Evolutionary conservation across 2,113 vertebrate species (phyloP).

Genomic region (Chrysemys picta): DNA sequence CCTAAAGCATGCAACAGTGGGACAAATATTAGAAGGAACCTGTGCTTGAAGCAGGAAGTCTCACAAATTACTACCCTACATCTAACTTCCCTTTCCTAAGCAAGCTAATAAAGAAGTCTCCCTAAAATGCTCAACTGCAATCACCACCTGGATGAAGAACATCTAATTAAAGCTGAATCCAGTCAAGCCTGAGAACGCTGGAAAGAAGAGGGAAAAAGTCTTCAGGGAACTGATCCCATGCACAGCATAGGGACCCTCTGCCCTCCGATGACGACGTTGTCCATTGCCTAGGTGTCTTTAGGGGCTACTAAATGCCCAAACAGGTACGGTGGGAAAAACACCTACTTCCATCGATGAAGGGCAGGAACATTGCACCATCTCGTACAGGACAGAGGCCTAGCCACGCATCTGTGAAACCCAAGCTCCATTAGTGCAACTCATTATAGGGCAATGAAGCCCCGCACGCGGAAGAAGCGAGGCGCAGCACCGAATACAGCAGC

Average conservation of each 20-base stretch:
- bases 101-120: neutral
- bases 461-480: accelerated
- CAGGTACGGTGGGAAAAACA: too few species aligned
- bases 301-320: too few species aligned
- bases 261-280: too few species aligned
- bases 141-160: accelerated
- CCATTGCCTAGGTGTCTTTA: too few species aligned
- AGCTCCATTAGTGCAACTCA: accelerated
- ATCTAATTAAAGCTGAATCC: neutral
- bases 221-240: too few species aligned
- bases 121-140: neutral
- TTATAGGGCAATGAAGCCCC: accelerated
- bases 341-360: neutral
- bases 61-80: neutral
- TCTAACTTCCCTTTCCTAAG: neutral
- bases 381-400: neutral
- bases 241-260: too few species aligned
- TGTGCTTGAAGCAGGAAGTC: accelerated
- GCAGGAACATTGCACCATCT: neutral
- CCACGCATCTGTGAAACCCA: accelerated
- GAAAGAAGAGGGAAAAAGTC: too few species aligned
- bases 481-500: neutral
- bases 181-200: too few species aligned
- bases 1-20: accelerated
- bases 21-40: accelerated